These are phyloP conservation scores for Eupeodes corollae DNA, from an alignment of 1,140 invertebrate genomes.

Conservation along the genomic window DNA sequence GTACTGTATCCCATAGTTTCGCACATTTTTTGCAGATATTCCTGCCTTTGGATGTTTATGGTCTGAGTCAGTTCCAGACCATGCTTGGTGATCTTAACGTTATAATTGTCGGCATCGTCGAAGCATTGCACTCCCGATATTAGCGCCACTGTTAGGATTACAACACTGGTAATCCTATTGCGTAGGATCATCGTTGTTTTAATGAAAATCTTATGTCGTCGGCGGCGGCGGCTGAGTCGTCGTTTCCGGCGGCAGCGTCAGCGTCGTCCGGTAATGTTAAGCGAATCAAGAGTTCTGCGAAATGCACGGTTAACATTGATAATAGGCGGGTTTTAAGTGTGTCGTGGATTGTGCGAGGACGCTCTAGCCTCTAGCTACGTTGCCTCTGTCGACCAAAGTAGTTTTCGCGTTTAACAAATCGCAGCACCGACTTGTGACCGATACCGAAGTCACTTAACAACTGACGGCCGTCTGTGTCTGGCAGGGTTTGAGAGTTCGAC, in stretches of 20 bases:
- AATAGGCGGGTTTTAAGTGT: conserved; percentile 1
- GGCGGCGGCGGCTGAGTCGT: too few relatives aligned
- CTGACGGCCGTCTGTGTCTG: conserved; percentile 38
- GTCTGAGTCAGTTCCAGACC: conserved; percentile 47
- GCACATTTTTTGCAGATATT: conserved; percentile 54
- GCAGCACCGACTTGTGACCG: conserved; percentile 45
- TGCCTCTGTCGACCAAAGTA: conserved; percentile 26
- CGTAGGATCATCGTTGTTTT: conserved; percentile 5
- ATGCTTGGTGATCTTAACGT: conserved; percentile 37
- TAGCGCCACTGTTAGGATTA: background rate
- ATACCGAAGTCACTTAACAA: conserved; percentile 47
- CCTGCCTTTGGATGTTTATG: conserved; percentile 51
- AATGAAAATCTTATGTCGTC: background rate
- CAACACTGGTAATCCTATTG: background rate
- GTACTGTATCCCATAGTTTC: conserved; percentile 39
- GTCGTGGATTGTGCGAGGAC: background rate
- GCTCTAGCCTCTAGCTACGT: conserved; percentile 3
- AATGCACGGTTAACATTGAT: conserved; percentile 2
- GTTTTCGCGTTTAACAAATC: conserved; percentile 45
- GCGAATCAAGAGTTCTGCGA: background rate
- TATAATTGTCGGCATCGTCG: conserved; percentile 34
- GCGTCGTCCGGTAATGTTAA: background rate
- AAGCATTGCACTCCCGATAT: conserved; percentile 9
- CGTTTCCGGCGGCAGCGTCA: background rate
- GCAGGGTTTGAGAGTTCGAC: too few relatives aligned